Conservation (phyloP, 1,140 invertebrate species). For the Drosophila watanabei region DNA sequence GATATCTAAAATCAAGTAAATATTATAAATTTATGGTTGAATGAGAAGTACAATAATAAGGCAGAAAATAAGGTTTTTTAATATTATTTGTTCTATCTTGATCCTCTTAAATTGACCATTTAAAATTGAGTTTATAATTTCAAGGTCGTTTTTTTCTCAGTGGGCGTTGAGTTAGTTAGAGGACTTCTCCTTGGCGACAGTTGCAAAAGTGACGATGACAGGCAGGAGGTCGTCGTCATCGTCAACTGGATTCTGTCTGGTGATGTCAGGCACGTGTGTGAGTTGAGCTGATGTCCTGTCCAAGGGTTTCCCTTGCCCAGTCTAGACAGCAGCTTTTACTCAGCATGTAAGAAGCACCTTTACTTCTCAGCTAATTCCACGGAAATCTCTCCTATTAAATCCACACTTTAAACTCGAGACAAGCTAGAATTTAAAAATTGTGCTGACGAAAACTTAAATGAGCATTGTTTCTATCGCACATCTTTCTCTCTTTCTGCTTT, state of each 20-base stretch:
- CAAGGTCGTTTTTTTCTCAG: constrained; percentile 16
- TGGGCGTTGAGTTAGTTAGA: constrained; percentile 52
- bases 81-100: neutral
- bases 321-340: constrained; percentile 33
- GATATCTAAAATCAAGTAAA: neutral
- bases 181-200: constrained; percentile 53
- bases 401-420: constrained; percentile 13
- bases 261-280: constrained; percentile 63
- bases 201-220: constrained; percentile 52
- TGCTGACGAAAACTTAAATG: constrained; percentile 45
- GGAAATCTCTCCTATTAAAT: neutral
- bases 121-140: neutral
- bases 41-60: neutral
- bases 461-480: constrained; percentile 41
- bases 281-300: constrained; percentile 21
- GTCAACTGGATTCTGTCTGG: constrained; percentile 50
- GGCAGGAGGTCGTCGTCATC: constrained; percentile 16
- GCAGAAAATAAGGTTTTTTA: neutral
- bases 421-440: constrained; percentile 12
- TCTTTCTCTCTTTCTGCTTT: neutral
- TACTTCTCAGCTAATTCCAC: neutral
- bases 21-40: neutral
- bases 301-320: constrained; percentile 38
- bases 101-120: neutral
- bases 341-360: neutral